Evolutionary conservation across 2,888 invertebrate genomes (phyloP).

Genomic region (Drosophila koepferae): DNA sequence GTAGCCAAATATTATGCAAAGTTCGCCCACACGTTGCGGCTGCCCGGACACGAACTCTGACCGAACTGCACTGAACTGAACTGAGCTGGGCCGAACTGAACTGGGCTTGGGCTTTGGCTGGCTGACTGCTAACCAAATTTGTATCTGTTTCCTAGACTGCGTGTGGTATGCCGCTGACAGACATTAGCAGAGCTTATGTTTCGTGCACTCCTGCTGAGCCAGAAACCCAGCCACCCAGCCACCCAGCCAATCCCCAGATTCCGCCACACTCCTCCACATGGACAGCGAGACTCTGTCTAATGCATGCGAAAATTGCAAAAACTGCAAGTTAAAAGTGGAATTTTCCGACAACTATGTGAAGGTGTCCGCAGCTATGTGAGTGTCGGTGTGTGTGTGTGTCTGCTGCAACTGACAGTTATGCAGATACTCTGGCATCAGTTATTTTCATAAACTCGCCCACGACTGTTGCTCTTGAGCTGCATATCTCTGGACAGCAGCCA

Average conservation of each 20-base stretch:
- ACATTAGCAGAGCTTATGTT: conserved; percentile 71
- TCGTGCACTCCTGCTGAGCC: conserved; percentile 16
- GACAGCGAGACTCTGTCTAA: conserved; percentile 36
- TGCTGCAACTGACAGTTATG: conserved; percentile 41
- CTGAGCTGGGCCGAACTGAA: background rate
- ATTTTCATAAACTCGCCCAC: conserved; percentile 57
- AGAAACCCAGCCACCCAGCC: background rate
- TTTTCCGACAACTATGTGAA: conserved; percentile 56
- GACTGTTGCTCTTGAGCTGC: conserved; percentile 13
- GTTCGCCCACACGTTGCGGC: conserved; percentile 41
- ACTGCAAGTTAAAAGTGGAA: conserved; percentile 57
- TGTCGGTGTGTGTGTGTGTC: conserved; percentile 1
- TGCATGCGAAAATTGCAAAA: conserved; percentile 63
- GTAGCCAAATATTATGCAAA: conserved; percentile 58
- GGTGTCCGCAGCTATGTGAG: conserved; percentile 34
- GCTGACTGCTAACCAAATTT: conserved; percentile 53
- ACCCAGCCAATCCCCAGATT: background rate
- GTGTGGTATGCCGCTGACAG: conserved; percentile 69
- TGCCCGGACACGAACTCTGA: conserved; percentile 14
- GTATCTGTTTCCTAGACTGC: conserved; percentile 60
- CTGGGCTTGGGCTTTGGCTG: conserved; percentile 20
- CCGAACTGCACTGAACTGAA: background rate
- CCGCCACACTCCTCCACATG: background rate
- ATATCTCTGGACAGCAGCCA: conserved; percentile 50
- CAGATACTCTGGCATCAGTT: conserved; percentile 43